These are phyloP conservation scores for Parauchenoglanis punctatus DNA, from an alignment of 2,797 vertebrate species.

Conservation along the genomic window DNA sequence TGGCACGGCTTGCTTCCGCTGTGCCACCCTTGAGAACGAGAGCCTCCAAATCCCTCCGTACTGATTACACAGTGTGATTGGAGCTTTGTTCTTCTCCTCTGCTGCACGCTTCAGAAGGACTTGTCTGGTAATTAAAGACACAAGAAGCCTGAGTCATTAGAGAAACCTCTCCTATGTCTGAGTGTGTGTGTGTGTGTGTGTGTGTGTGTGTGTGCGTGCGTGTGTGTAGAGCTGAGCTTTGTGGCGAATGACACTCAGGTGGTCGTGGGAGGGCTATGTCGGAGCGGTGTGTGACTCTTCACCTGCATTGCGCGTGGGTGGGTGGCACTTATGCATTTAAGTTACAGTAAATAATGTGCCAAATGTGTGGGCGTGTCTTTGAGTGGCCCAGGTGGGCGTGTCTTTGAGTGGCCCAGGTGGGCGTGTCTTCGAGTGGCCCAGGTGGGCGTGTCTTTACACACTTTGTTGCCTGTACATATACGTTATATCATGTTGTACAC, in stretches of 20 bases:
- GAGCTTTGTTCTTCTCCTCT: slow-evolving; percentile 46
- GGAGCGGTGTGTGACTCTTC: not conserved
- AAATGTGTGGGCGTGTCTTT: not conserved
- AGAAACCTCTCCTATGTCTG: not conserved
- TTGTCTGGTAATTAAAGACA: slow-evolving; percentile 53
- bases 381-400: not conserved
- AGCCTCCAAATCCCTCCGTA: slow-evolving; percentile 42
- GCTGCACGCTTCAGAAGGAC: slow-evolving; percentile 22
- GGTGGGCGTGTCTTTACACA: too few relatives aligned
- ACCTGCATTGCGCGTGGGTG: not conserved
- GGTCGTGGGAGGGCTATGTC: not conserved
- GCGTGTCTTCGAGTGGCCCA: not conserved
- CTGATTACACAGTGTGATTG: slow-evolving; percentile 54
- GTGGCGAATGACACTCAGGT: not conserved
- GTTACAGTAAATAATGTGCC: not conserved
- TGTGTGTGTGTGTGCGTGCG: not conserved
- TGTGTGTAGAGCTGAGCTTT: not conserved
- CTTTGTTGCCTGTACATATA: not conserved
- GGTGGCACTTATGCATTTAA: not conserved
- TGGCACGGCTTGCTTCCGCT: slow-evolving; percentile 42
- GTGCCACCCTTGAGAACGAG: slow-evolving; percentile 41
- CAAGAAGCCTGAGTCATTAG: slow-evolving; percentile 48
- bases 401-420: not conserved
- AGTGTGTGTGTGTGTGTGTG: not conserved
- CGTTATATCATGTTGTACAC: too few relatives aligned